These are phyloP conservation scores for Brachyhypopomus gauderio DNA, from an alignment of 2,113 vertebrate genomes.

Conservation along the genomic window DNA sequence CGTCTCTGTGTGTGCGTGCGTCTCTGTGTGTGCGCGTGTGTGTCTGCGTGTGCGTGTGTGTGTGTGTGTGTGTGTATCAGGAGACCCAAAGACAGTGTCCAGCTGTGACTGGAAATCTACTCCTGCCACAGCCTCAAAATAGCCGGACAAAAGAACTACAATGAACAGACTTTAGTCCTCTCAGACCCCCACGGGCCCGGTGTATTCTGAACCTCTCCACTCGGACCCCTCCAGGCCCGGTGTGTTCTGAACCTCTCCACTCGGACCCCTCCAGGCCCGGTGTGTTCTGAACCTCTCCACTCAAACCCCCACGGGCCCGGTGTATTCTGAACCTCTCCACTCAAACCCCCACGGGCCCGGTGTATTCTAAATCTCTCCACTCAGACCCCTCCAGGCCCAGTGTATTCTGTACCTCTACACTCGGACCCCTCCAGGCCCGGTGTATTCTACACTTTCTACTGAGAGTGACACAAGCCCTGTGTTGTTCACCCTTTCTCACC, in stretches of 20 bases:
- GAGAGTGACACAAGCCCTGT: conserved; percentile 1
- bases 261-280: conserved; percentile 19
- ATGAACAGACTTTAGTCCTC: no score
- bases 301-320: conserved; percentile 3
- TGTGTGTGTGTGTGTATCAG: conserved; percentile 8
- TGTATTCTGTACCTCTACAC: not conserved
- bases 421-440: conserved; percentile 7
- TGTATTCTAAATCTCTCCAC: not conserved
- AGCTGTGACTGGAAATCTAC: conserved; percentile 47
- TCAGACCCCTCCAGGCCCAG: conserved; percentile 21
- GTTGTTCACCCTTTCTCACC: conserved; percentile 27
- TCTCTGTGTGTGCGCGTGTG: no score
- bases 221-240: conserved; percentile 19
- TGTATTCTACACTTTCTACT: conserved; percentile 9
- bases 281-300: not conserved
- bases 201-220: not conserved
- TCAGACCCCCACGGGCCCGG: conserved; percentile 7
- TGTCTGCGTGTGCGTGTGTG: no score
- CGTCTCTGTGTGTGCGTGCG: no score
- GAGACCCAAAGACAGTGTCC: conserved; percentile 12
- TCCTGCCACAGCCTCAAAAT: conserved; percentile 19
- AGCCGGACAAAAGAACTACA: conserved; percentile 35
- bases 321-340: not conserved
- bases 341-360: conserved; percentile 13
- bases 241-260: not conserved